These are phyloP conservation scores for Lipophrys pholis DNA, from an alignment of 2,113 vertebrate genomes.

Conservation along the genomic window DNA sequence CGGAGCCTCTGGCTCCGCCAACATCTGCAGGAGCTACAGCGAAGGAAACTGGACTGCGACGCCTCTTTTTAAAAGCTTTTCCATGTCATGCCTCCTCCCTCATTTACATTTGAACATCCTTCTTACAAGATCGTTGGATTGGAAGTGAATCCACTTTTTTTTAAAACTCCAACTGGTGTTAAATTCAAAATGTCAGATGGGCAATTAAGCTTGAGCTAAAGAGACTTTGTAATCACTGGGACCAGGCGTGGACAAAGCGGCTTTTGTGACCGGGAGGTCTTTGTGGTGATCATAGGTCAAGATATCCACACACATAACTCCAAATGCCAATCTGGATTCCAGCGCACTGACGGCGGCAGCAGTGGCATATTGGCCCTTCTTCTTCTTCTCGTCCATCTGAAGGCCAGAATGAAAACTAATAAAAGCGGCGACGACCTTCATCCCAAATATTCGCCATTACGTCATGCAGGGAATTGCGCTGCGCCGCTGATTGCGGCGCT, in stretches of 20 bases:
- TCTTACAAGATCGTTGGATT: not conserved
- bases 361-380: slow-evolving; percentile 5
- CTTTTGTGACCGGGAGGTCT: slow-evolving; percentile 51
- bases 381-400: not conserved
- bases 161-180: slow-evolving; percentile 13
- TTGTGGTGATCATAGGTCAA: slow-evolving; percentile 48
- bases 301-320: slow-evolving; percentile 18
- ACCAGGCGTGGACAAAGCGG: slow-evolving; percentile 39
- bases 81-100: not conserved
- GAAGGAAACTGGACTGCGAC: slow-evolving; percentile 34
- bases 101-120: not conserved
- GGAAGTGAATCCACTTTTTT: not conserved
- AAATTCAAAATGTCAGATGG: slow-evolving; percentile 34
- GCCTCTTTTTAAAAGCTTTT: slow-evolving; percentile 21
- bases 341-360: slow-evolving; percentile 33
- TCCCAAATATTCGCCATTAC: slow-evolving; percentile 20
- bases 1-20: slow-evolving; percentile 30
- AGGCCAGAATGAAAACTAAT: slow-evolving; percentile 31
- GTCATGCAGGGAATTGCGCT: slow-evolving; percentile 25
- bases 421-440: slow-evolving; percentile 45
- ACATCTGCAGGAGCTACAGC: slow-evolving; percentile 37
- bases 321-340: slow-evolving; percentile 60
- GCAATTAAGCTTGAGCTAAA: slow-evolving; percentile 39
- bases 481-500: slow-evolving; percentile 35
- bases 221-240: slow-evolving; percentile 33